Evolutionary conservation across 2,888 invertebrate species (phyloP).

Genomic region (Axea sp.): DNA sequence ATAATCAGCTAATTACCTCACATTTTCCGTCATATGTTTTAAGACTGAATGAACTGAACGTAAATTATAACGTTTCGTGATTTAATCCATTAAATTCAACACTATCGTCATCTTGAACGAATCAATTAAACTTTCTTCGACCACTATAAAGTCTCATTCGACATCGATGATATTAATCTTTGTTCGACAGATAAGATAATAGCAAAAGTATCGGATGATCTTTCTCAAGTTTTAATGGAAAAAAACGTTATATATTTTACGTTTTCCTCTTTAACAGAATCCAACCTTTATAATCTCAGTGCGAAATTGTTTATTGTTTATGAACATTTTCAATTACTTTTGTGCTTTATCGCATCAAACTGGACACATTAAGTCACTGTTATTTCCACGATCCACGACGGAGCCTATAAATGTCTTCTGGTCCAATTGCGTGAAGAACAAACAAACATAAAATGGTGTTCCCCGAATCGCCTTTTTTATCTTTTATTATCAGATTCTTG

Average conservation of each 20-base stretch:
- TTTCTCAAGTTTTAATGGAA: too few species aligned
- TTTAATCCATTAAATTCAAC: slow-evolving; percentile 4
- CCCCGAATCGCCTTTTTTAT: slow-evolving; percentile 20
- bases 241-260: too few species aligned
- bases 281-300: too few species aligned
- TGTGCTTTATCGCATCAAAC: too few species aligned
- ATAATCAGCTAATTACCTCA: not conserved
- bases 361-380: slow-evolving; percentile 2
- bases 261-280: too few species aligned
- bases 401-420: slow-evolving; percentile 4
- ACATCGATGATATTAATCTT: too few species aligned
- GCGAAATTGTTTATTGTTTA: too few species aligned
- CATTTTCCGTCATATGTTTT: not conserved
- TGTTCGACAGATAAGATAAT: too few species aligned
- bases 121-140: not conserved
- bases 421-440: slow-evolving; percentile 2
- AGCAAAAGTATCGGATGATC: too few species aligned
- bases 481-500: too few species aligned
- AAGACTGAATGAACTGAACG: not conserved
- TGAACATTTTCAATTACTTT: too few species aligned
- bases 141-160: too few species aligned
- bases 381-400: not conserved
- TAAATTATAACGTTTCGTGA: slow-evolving; percentile 8
- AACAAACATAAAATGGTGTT: slow-evolving; percentile 15
- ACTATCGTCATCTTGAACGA: not conserved